Evolutionary conservation across 2,113 vertebrate species (phyloP), one percentile per base, ranked within the genome.

Genomic region (Podarcis muralis): DNA sequence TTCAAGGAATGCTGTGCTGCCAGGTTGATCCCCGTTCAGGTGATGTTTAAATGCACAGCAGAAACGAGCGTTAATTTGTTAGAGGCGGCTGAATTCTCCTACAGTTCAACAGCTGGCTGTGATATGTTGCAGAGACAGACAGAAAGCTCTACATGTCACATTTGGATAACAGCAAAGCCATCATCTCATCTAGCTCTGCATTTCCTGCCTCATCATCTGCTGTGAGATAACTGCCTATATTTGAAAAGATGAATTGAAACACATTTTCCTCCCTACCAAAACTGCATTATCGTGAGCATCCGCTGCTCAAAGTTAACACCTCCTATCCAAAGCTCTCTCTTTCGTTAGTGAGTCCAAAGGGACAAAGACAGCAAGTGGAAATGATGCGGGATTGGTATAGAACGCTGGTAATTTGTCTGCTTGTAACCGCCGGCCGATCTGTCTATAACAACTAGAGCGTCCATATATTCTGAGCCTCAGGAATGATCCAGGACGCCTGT

Each of bases 261-360:
- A 16, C 12, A 53, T 53, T 43, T 81, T 25, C 68, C 8, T 5
- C 32, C 66, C 30, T 15, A 71, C 16, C 13, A 77, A 74, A 90
- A 76, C 3, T 84, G 69, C 6, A 27, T 68, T 72, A 57, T 76
- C 40, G 53, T 27, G 12, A 69, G 7, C 16, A 15, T 27, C 30
- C 6, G 8, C 62, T 66, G 23, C 13, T 3, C 27, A 74, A 35
- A 83, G 32, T 65, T 23, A 43, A 6, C 57, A 11, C 65, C 30
- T 83, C 40, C 68, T 74, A 43, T 0, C 0, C 25, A 68, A 76
- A 5, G 6, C 43, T 79, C 32, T 92, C 84, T 16, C 18, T 79
- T 43, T n/a, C 0, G 6, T 6, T 12, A 20, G 16, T 23, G 35
- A 30, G 27, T 23, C n/a, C 18, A 18, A 57, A 77, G 76, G 22